Evolutionary conservation across 2,888 invertebrate genomes (phyloP).

Genomic region (Oasisia sp.): DNA sequence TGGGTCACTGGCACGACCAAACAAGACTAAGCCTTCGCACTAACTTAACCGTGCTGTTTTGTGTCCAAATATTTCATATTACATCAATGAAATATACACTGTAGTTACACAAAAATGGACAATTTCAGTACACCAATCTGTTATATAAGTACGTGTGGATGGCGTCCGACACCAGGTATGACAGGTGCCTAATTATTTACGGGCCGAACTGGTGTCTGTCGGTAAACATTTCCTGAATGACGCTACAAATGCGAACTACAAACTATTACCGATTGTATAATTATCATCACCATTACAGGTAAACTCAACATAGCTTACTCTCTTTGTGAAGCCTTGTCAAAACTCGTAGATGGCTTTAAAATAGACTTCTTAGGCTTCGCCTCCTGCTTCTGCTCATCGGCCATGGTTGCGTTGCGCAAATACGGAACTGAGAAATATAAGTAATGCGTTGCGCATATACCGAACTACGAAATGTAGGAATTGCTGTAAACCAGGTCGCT

Average conservation of each 20-base stretch:
- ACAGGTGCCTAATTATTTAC: not conserved
- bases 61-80: not conserved
- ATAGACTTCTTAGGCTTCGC: not conserved
- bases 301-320: not conserved
- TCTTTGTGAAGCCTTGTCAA: slow-evolving; percentile 1
- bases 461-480: not conserved
- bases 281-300: not conserved
- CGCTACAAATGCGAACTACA: not conserved
- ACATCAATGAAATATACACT: not conserved
- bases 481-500: not conserved
- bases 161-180: not conserved
- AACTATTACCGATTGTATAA: not conserved
- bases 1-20: not conserved
- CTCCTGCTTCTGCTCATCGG: not conserved
- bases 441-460: not conserved
- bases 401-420: slow-evolving; percentile 12
- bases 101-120: not conserved
- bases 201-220: not conserved
- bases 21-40: no score
- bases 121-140: not conserved
- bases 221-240: not conserved
- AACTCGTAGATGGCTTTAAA: slow-evolving; percentile 6
- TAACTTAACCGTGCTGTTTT: not conserved
- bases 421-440: not conserved
- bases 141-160: not conserved